Evolutionary conservation across 2,797 vertebrate species (phyloP).

Genomic region (Pseudochromis fuscus): DNA sequence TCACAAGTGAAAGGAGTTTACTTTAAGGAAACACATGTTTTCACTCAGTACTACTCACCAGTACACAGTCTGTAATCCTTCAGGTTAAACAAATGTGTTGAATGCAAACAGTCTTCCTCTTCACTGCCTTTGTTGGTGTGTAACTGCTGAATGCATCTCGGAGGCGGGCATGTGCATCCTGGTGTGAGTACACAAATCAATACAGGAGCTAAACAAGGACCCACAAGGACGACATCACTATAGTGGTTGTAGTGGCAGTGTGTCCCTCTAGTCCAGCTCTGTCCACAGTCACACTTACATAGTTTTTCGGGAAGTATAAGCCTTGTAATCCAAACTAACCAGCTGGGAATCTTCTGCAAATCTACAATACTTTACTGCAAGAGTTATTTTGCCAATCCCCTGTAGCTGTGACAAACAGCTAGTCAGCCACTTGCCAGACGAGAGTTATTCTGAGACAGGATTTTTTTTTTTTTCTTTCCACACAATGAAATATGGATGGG

Average conservation of each 20-base stretch:
- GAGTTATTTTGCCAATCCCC: constrained; percentile 29
- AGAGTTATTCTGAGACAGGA: constrained; percentile 59
- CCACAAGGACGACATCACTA: neutral
- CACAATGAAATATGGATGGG: constrained; percentile 69
- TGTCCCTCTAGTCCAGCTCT: neutral
- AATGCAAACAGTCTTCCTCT: constrained; percentile 7
- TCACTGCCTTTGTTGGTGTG: constrained; percentile 8
- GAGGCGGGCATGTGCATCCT: neutral
- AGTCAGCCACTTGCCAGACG: constrained; percentile 65
- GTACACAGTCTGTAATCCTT: constrained; percentile 3
- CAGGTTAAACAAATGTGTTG: constrained; percentile 7
- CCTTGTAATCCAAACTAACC: constrained; percentile 1
- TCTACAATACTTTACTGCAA: constrained; percentile 15
- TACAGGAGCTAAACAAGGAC: neutral
- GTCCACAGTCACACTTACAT: neutral
- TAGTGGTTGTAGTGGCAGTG: neutral
- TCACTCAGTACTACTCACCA: constrained; percentile 22
- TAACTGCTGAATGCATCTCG: neutral
- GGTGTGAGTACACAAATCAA: neutral
- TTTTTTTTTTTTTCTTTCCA: constrained; percentile 23
- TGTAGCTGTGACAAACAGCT: constrained; percentile 52
- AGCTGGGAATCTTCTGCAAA: constrained; percentile 8
- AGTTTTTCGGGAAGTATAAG: neutral
- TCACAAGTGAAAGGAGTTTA: neutral
- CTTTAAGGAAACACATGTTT: neutral